Conservation (phyloP, 2,888 invertebrate genomes). For the Zeuzera pyrina region DNA sequence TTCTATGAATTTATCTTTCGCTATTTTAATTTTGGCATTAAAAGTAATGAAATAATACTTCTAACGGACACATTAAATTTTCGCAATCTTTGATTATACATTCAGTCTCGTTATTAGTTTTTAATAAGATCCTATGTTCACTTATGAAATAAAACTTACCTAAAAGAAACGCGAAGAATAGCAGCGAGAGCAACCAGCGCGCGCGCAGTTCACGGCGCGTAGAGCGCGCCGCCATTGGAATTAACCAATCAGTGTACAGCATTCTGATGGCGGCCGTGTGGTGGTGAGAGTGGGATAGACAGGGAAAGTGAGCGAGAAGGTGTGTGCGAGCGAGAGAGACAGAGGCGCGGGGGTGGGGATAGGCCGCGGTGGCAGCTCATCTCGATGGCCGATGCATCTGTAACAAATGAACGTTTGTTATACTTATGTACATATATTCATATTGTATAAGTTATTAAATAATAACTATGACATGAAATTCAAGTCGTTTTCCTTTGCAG, state of each 20-base stretch:
- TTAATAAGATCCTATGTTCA: too few species aligned
- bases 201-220: not conserved
- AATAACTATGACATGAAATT: too few species aligned
- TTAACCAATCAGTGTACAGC: not conserved
- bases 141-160: conserved; percentile 1
- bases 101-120: too few species aligned
- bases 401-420: too few species aligned
- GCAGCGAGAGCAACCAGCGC: not conserved
- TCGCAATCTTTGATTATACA: too few species aligned
- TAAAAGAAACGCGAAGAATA: not conserved
- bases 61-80: too few species aligned
- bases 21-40: too few species aligned
- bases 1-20: too few species aligned
- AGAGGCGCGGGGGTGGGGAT: conserved; percentile 2
- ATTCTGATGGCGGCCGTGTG: not conserved
- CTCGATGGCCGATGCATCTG: conserved; percentile 2
- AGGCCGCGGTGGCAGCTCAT: not conserved
- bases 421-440: too few species aligned
- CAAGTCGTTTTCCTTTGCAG: too few species aligned
- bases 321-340: conserved; percentile 2
- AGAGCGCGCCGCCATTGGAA: not conserved
- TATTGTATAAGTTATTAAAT: too few species aligned
- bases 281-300: not conserved
- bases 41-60: too few species aligned
- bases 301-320: not conserved